phyloP scores from a whole-genome alignment of 2,113 vertebrate genomes.

The Cygnus atratus region DNA sequence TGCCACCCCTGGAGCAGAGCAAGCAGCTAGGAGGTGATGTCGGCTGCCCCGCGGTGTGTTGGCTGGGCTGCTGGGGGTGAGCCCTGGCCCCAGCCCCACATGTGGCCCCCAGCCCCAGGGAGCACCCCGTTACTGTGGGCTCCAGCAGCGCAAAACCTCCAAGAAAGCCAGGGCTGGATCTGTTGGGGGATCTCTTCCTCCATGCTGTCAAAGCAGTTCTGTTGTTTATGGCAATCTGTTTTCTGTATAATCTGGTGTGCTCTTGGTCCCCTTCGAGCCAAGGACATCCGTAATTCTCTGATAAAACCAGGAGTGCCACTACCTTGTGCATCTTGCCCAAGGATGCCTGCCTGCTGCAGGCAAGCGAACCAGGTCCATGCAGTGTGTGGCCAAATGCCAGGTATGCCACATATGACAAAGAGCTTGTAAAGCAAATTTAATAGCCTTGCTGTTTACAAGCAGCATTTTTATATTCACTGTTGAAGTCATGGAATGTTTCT shows the following conservation, averaged over 20 bases:
- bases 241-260: neutral
- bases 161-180: neutral
- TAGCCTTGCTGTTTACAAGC: neutral
- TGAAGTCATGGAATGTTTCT: neutral
- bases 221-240: neutral
- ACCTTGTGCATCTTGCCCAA: neutral
- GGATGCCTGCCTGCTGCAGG: neutral
- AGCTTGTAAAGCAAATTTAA: neutral
- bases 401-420: neutral
- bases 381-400: neutral
- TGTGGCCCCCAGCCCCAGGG: too few relatives aligned
- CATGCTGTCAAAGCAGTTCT: neutral
- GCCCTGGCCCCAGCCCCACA: too few relatives aligned
- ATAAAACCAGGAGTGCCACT: neutral
- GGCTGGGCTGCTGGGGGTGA: neutral
- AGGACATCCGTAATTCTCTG: neutral
- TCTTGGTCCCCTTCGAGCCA: neutral
- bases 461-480: neutral
- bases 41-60: rapidly evolving
- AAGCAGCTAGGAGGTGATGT: rapidly evolving
- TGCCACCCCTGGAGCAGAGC: neutral
- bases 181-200: neutral
- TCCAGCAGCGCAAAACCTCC: neutral
- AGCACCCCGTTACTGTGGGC: too few relatives aligned
- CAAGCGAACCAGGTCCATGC: neutral